These are phyloP conservation scores for Paramuricea clavata DNA, from an alignment of 92 coral and sea anemone genomes.

Conservation along the genomic window DNA sequence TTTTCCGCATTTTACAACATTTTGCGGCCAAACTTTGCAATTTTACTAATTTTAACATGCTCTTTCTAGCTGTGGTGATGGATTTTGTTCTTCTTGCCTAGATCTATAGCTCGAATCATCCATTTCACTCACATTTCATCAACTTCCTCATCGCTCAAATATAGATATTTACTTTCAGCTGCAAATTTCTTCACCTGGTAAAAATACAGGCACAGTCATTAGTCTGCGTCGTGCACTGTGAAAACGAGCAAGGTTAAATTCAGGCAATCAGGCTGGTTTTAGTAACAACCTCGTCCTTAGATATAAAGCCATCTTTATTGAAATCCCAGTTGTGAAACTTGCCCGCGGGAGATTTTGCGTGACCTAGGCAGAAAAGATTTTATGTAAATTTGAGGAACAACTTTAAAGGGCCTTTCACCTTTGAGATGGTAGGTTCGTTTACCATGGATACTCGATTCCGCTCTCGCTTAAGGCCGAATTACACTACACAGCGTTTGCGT, in stretches of 20 bases:
- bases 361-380: conserved; percentile 61
- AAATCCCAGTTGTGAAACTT: conserved; percentile 83
- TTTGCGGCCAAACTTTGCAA: too few relatives aligned
- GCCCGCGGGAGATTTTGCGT: conserved; percentile 88
- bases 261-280: background rate
- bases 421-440: too few relatives aligned
- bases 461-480: too few relatives aligned
- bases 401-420: too few relatives aligned
- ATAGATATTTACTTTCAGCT: conserved; percentile 75
- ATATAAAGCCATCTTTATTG: conserved; percentile 74
- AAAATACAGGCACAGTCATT: background rate
- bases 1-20: too few relatives aligned
- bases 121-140: conserved; percentile 82
- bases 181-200: conserved; percentile 81
- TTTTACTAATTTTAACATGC: too few relatives aligned
- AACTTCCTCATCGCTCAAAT: conserved; percentile 81
- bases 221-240: background rate
- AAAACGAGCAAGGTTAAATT: background rate
- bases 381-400: too few relatives aligned
- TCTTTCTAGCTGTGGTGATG: too few relatives aligned
- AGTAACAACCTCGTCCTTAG: conserved; percentile 80
- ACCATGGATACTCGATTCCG: too few relatives aligned
- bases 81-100: too few relatives aligned
- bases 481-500: too few relatives aligned
- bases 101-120: too few relatives aligned